Evolutionary conservation across 2,888 invertebrate genomes (phyloP).

Genomic region (Lasioglossum oenotherae): DNA sequence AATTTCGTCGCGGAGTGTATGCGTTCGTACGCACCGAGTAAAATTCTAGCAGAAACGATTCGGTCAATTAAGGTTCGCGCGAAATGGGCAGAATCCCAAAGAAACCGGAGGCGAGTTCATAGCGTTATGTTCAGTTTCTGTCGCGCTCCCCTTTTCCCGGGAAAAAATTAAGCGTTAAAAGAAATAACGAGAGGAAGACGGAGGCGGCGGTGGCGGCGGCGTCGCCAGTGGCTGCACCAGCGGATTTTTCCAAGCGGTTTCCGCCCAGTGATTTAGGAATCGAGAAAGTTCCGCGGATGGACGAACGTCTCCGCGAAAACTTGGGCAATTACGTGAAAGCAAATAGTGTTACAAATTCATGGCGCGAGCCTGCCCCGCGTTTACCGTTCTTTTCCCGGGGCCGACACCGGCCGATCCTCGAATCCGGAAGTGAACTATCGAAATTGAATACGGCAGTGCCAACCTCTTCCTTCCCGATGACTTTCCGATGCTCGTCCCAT

Average conservation of each 20-base stretch:
- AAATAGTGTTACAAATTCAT: conserved; percentile 79
- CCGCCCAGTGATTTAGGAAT: conserved; percentile 73
- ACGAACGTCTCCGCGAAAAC: conserved; percentile 66
- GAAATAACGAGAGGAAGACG: conserved; percentile 45
- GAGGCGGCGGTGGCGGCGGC: conserved; percentile 38
- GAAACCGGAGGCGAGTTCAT: not conserved
- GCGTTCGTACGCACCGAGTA: not conserved
- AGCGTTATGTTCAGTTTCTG: conserved; percentile 7
- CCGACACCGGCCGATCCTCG: conserved; percentile 23
- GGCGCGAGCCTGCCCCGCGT: conserved; percentile 45
- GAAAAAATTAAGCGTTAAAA: conserved; percentile 14
- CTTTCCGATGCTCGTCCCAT: not conserved
- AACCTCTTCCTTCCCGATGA: not conserved
- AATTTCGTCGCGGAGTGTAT: not conserved
- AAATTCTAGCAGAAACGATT: not conserved
- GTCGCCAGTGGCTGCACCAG: not conserved
- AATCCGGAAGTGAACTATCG: conserved; percentile 9
- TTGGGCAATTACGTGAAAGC: conserved; percentile 77
- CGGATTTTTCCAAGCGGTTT: conserved; percentile 64
- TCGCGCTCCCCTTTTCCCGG: not conserved
- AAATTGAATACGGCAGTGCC: conserved; percentile 20
- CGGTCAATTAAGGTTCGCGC: conserved; percentile 16
- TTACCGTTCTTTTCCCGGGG: conserved; percentile 24
- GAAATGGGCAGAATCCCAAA: not conserved
- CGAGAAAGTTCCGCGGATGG: conserved; percentile 70